These are phyloP conservation scores for Meloe dianella DNA, from an alignment of 2,888 invertebrate genomes.

Conservation along the genomic window DNA sequence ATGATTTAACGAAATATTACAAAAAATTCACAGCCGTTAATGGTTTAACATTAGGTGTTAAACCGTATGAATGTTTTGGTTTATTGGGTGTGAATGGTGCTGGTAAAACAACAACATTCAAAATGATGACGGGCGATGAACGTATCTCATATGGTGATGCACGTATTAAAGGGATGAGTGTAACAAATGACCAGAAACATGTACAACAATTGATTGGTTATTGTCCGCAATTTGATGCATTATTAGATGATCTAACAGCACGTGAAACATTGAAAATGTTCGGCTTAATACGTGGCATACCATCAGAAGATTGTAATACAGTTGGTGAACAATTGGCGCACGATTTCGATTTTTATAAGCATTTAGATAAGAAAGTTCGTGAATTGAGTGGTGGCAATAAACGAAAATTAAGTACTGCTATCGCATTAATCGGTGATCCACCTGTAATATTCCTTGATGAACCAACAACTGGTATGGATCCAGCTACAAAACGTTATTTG, in stretches of 20 bases:
- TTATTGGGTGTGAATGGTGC: conserved; percentile 81
- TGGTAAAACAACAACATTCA: conserved; percentile 84
- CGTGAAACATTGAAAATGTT: conserved; percentile 60
- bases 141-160: conserved; percentile 70
- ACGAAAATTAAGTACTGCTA: conserved; percentile 60
- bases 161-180: conserved; percentile 58
- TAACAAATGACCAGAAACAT: conserved; percentile 59
- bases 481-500: conserved; percentile 74
- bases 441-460: conserved; percentile 59
- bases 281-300: conserved; percentile 57
- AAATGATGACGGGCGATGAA: conserved; percentile 84
- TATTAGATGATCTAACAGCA: conserved; percentile 60
- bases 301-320: conserved; percentile 36
- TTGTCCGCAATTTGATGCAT: conserved; percentile 62
- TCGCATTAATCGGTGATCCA: conserved; percentile 61
- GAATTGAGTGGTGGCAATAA: conserved; percentile 61
- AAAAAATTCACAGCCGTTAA: conserved; percentile 74
- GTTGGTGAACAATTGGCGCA: conserved; percentile 46
- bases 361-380: conserved; percentile 53
- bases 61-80: conserved; percentile 78
- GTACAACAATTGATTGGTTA: conserved; percentile 66
- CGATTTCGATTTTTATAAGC: conserved; percentile 50
- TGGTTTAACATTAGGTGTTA: conserved; percentile 66
- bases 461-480: conserved; percentile 69
- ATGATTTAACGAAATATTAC: conserved; percentile 75